Conservation (phyloP, 2,888 invertebrate genomes). For the Gonocerus acuteangulatus region DNA sequence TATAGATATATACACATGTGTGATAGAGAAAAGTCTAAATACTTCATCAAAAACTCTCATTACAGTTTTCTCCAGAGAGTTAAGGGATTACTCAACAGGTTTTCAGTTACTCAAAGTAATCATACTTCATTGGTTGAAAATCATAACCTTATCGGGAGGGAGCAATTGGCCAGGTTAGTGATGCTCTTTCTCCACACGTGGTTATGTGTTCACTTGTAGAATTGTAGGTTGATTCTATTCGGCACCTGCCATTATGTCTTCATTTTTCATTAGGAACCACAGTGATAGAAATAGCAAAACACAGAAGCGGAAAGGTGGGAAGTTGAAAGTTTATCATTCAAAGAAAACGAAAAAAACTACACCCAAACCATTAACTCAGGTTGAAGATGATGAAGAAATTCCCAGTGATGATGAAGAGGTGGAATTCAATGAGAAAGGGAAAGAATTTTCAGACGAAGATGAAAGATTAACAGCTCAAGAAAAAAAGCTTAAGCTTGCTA, state of each 20-base stretch:
- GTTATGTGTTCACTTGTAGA: too few species aligned
- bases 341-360: constrained; percentile 26
- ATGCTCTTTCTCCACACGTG: too few species aligned
- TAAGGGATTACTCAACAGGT: too few species aligned
- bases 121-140: too few species aligned
- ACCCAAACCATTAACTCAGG: not conserved
- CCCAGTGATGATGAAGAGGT: constrained; percentile 52
- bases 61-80: too few species aligned
- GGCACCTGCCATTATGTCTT: constrained; percentile 19
- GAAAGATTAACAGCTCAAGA: constrained; percentile 73
- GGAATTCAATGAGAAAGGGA: constrained; percentile 33
- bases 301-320: constrained; percentile 13
- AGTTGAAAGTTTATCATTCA: constrained; percentile 3
- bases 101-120: too few species aligned
- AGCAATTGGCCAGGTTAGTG: too few species aligned
- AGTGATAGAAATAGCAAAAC: not conserved
- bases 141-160: too few species aligned
- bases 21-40: too few species aligned
- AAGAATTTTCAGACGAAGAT: constrained; percentile 38
- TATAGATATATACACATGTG: too few species aligned
- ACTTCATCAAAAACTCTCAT: too few species aligned
- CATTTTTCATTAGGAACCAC: constrained; percentile 11
- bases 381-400: constrained; percentile 43
- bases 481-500: constrained; percentile 80
- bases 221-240: too few species aligned